Percentiles rank a stretch among this genome's conserved stretches.
These are phyloP conservation scores for Pseudocheirus occidentalis DNA, from an alignment of 2,797 vertebrate genomes.

Conservation along the genomic window DNA sequence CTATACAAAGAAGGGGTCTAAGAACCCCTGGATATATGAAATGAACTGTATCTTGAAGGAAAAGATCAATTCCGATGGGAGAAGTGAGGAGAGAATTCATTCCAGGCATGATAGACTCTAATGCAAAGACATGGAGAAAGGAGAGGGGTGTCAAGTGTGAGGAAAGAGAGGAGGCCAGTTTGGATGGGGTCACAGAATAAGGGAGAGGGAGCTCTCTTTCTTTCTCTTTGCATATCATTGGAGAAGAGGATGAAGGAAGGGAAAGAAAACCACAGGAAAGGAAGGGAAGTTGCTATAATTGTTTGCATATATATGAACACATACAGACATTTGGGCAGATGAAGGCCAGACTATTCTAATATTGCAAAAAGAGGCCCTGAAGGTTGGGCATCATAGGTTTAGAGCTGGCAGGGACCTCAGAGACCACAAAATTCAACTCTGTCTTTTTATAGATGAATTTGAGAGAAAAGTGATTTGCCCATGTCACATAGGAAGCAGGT, in stretches of 20 bases:
- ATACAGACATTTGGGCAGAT: background rate
- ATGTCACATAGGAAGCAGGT: background rate
- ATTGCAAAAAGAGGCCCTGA: background rate
- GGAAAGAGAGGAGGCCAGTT: background rate
- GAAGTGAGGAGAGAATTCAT: background rate
- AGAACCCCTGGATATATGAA: background rate
- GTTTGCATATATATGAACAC: background rate
- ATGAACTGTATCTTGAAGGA: background rate
- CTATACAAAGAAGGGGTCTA: background rate
- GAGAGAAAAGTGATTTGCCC: background rate
- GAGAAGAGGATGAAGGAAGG: background rate
- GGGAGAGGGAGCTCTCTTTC: background rate
- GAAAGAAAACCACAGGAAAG: background rate
- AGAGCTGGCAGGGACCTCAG: background rate
- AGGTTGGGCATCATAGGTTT: background rate
- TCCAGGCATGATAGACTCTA: background rate
- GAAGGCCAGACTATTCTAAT: background rate
- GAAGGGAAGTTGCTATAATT: background rate
- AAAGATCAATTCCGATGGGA: background rate
- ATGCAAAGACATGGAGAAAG: background rate
- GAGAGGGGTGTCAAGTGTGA: background rate
- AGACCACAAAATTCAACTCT: background rate
- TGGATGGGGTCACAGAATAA: background rate
- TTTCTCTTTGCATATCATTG: background rate
- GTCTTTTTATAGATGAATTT: background rate